Conservation (phyloP, 2,888 invertebrate species). For the Drosophila infuscata region DNA sequence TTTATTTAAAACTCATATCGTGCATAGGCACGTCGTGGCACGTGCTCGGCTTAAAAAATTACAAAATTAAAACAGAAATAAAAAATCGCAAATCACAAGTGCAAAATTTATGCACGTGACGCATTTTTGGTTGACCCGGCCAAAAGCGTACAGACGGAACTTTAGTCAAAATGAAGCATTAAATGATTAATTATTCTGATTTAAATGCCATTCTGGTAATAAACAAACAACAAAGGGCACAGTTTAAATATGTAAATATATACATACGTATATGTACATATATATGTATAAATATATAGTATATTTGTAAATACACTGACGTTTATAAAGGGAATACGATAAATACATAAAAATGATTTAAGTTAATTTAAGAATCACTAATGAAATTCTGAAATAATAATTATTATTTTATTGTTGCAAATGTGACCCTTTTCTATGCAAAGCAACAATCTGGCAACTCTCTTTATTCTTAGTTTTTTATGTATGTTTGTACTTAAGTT, state of each 20-base stretch:
- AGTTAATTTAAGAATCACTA: too few species aligned
- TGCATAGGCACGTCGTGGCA: constrained; percentile 63
- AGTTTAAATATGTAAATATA: not conserved
- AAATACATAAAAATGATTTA: not conserved
- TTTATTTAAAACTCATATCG: constrained; percentile 53
- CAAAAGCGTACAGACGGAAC: constrained; percentile 19
- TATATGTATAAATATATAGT: not conserved
- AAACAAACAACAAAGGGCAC: constrained; percentile 20
- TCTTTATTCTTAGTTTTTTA: too few species aligned
- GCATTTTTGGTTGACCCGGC: constrained; percentile 43
- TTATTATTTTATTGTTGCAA: too few species aligned
- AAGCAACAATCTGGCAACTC: too few species aligned
- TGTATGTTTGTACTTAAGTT: too few species aligned
- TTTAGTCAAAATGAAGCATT: constrained; percentile 57
- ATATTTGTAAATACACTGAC: not conserved
- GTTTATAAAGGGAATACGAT: constrained; percentile 3
- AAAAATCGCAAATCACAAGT: constrained; percentile 58
- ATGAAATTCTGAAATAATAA: too few species aligned
- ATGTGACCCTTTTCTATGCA: too few species aligned
- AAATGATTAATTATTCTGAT: constrained; percentile 78
- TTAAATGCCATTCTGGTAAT: constrained; percentile 39
- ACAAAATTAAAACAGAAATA: constrained; percentile 49
- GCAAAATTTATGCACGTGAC: constrained; percentile 74
- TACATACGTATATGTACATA: not conserved
- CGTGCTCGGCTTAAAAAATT: constrained; percentile 71